Evolutionary conservation across 1,140 invertebrate species (phyloP).

Genomic region (Planococcus citri): DNA sequence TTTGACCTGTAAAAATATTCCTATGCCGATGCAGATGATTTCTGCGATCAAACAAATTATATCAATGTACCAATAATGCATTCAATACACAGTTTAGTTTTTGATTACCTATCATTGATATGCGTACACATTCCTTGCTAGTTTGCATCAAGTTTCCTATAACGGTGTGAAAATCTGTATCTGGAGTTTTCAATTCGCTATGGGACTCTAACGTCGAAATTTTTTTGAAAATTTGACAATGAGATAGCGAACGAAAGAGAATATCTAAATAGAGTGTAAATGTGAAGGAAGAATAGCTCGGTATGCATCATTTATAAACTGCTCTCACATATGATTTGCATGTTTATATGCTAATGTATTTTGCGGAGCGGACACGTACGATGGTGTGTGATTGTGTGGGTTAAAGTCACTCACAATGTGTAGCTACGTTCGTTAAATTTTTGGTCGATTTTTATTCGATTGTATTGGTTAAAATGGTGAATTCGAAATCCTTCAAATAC

Average conservation of each 20-base stretch:
- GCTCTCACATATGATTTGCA: conserved; percentile 17
- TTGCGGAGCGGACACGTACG: neutral
- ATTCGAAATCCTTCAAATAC: neutral
- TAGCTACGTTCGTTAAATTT: neutral
- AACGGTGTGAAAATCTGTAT: too few species aligned
- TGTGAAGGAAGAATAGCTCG: neutral
- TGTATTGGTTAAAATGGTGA: neutral
- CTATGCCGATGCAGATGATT: too few species aligned
- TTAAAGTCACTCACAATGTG: neutral
- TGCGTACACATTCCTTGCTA: too few species aligned
- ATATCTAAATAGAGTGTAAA: neutral
- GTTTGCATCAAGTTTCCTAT: too few species aligned
- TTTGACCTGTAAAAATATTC: too few species aligned
- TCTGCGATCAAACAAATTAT: too few species aligned
- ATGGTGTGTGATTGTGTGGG: neutral
- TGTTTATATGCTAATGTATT: conserved; percentile 18
- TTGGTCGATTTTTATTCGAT: neutral
- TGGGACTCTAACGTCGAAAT: too few species aligned
- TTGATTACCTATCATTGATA: too few species aligned
- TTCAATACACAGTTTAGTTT: too few species aligned
- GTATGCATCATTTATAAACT: conserved; percentile 9
- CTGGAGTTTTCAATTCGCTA: too few species aligned
- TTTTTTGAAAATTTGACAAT: neutral
- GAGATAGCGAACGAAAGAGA: neutral
- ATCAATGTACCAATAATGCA: too few species aligned